Percentiles rank a stretch among this genome's conserved stretches.
phyloP scores from a whole-genome alignment of 2,888 invertebrate species.

The Cylindroiulus punctatus region DNA sequence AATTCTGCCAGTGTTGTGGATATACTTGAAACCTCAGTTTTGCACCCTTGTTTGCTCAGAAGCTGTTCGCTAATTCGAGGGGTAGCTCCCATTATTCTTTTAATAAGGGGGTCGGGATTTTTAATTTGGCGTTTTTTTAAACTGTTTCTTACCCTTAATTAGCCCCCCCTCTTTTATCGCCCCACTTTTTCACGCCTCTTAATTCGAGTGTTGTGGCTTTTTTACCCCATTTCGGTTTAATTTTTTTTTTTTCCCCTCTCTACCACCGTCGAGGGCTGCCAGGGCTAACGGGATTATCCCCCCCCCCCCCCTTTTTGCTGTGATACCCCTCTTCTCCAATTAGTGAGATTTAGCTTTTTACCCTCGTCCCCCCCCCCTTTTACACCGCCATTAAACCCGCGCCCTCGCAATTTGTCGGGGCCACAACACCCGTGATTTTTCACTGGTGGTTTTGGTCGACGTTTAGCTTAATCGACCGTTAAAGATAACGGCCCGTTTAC shows the following conservation, averaged over 20 bases:
- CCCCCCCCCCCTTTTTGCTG: too few relatives aligned
- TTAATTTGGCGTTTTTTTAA: too few relatives aligned
- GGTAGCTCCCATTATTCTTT: too few relatives aligned
- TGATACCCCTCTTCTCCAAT: constrained; percentile 30
- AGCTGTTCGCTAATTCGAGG: not conserved
- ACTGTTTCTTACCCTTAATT: too few relatives aligned
- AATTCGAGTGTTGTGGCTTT: constrained; percentile 19
- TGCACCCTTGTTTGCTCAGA: not conserved
- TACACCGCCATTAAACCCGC: not conserved
- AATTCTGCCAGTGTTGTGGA: too few relatives aligned
- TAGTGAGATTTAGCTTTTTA: not conserved
- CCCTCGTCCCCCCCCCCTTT: not conserved
- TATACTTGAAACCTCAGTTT: not conserved
- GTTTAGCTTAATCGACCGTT: not conserved
- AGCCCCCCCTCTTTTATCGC: constrained; percentile 8
- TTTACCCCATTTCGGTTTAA: constrained; percentile 12
- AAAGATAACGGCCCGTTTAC: constrained; percentile 25
- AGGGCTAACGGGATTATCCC: not conserved
- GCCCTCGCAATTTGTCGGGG: too few relatives aligned
- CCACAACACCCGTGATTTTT: not conserved
- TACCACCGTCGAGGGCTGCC: too few relatives aligned
- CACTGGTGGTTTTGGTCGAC: not conserved
- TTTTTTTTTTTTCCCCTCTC: not conserved
- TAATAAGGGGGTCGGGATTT: too few relatives aligned
- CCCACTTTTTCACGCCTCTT: not conserved